Evolutionary conservation across 2,797 vertebrate species (phyloP), one percentile per base, ranked within the genome.

Genomic region (Phataginus tricuspis): DNA sequence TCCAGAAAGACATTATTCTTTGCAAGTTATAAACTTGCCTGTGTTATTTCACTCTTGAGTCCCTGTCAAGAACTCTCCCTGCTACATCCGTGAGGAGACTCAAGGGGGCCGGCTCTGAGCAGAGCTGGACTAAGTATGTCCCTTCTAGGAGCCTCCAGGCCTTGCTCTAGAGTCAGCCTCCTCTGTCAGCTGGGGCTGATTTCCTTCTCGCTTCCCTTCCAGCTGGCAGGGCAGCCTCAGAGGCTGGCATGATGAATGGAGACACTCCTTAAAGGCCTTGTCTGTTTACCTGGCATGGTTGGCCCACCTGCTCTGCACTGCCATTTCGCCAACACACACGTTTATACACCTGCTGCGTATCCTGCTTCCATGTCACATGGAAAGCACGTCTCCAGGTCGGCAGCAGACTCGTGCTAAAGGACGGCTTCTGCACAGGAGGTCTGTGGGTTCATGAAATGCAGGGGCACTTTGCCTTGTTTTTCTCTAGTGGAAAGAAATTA

Each of bases 1-100:
- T 92, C 45, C 63, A 85, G 82, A 29, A 85, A 68, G 77, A 34
- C 51, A 23, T 55, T 95, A 57, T 86, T 75, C 49, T 74, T 85
- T 96, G 71, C 16, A 19, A 57, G 39, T 51, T 59, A n/a, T 75
- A 69, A 83, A 57, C 49, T 53, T 37, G 21, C 37, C 11, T 0
- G 1, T 39, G 13, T 75, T 92, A 53, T 45, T 88, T 87, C 42
- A 16, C 72, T 82, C 42, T 13, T 1, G 0, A 15, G 16, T 64
- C 5, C 0, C 53, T 29, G 31, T 45, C 21, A 15, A n/a, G 64
- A 77, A 69, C 45, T 49, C 61, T 23, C 21, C 61, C 7, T 59
- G 29, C n/a, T 93, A 27, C 51, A 12, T 86, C 91, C 45, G 88
- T 34, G 31, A 45, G 61, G 93, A 51, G 77, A 57, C 18, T 31